Base-by-base conservation (phyloP, 2,888 invertebrate species). In the Homarus gammarus region DNA sequence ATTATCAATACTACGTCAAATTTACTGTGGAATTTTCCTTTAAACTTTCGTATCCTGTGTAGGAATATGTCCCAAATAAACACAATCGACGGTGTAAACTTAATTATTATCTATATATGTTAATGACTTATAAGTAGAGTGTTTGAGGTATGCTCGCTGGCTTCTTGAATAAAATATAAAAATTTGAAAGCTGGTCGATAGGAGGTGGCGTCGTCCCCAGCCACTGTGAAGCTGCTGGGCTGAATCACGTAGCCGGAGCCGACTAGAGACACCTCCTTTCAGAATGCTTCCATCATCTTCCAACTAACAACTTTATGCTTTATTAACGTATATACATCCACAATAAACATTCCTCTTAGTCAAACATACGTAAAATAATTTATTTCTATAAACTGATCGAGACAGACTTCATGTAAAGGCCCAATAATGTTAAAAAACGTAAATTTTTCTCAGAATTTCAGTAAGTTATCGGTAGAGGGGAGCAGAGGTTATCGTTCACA, bases 161-260 rank as follows among this genome's bases (percentile, higher is more conserved):
- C 61, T 88, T 88, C 82, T 83, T 88, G 88, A 88, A 88, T 88
- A 88, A 88, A 88, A 88, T 88, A 88, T 88, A 88, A 88, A 88
- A 88, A 88, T 88, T 88, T 88, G 88, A 88, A 88, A 88, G 88
- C 88, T 83, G 87, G 88, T 88, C 88, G 88, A 88, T 88, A 88
- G 88, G 88, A 88, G 83, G 49, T 88, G 83, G 88, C 88, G 88
- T 88, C 88, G 88, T 88, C 88, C 88, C 88, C 83, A 88, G 88
- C 88, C 88, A 77, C 77, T 88, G 77, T 88, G 78, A 70, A 83
- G 75, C 82, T 78, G 51, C 88, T 88, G 78, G 86, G 88, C 88
- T 88, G 88, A 88, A 88, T 88, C 88, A 88, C 88, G 88, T 88
- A 88, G 88, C 83, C 88, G 88, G 88, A 87, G 87, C 87, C 83